phyloP scores from a whole-genome alignment of 2,113 vertebrate genomes.

The Mobula hypostoma region DNA sequence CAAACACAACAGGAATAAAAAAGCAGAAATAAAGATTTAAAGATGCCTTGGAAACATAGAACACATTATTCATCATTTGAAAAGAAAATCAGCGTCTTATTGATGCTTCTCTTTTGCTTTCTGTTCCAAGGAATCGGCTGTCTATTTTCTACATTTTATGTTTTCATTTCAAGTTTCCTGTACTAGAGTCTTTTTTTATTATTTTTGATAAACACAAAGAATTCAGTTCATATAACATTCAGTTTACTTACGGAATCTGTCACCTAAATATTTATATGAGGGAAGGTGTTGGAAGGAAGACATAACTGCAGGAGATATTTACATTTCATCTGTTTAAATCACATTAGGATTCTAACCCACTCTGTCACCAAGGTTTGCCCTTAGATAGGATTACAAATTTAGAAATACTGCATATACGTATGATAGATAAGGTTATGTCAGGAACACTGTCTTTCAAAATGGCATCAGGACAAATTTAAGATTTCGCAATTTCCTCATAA shows the following conservation, averaged over 20 bases:
- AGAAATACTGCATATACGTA: not conserved
- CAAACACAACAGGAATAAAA: not conserved
- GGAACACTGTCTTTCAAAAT: not conserved
- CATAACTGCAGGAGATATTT: not conserved
- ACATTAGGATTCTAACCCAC: not conserved
- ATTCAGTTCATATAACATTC: not conserved
- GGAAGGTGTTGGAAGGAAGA: not conserved
- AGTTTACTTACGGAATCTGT: not conserved
- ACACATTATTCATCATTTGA: not conserved
- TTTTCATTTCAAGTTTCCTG: constrained; percentile 17
- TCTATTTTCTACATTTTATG: not conserved
- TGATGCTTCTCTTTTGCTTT: not conserved
- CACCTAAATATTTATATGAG: not conserved
- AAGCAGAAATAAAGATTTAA: not conserved
- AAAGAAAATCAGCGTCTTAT: not conserved
- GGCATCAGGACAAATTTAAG: not conserved
- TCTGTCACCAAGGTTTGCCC: not conserved
- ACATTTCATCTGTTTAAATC: not conserved
- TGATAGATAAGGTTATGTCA: not conserved
- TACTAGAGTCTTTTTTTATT: not conserved
- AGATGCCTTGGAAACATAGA: not conserved
- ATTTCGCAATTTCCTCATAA: not conserved
- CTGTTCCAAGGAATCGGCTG: not conserved
- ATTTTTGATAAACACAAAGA: not conserved
- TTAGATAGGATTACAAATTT: not conserved